A percentile compares a stretch with the other conserved stretches of the same genome.
These are phyloP conservation scores for Okapia johnstoni DNA, from an alignment of 2,113 vertebrate genomes.

Conservation along the genomic window DNA sequence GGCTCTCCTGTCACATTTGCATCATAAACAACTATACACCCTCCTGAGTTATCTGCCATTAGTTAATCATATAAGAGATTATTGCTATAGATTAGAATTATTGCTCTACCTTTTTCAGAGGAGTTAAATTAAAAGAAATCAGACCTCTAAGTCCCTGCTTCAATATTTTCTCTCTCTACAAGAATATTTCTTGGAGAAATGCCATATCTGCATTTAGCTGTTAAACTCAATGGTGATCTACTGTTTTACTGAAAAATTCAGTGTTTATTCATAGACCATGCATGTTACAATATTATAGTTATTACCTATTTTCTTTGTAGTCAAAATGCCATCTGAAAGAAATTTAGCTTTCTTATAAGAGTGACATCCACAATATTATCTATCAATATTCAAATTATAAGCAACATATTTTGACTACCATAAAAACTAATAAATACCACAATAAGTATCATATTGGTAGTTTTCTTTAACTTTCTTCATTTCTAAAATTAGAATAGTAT, in stretches of 20 bases:
- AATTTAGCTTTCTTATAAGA: slow-evolving; percentile 61
- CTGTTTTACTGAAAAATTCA: slow-evolving; percentile 53
- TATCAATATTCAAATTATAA: slow-evolving; percentile 72
- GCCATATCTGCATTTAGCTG: slow-evolving; percentile 43
- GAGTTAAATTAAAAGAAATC: slow-evolving; percentile 66
- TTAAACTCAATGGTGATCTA: slow-evolving; percentile 64
- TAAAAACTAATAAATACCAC: neutral
- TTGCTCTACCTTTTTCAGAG: neutral
- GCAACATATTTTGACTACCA: slow-evolving; percentile 67
- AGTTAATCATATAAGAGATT: slow-evolving; percentile 48
- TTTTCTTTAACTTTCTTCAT: slow-evolving; percentile 70
- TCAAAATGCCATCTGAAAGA: slow-evolving; percentile 70
- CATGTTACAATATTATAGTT: slow-evolving; percentile 68
- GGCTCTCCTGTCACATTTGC: neutral
- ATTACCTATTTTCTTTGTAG: slow-evolving; percentile 71
- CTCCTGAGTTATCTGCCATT: slow-evolving; percentile 21
- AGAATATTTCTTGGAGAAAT: slow-evolving; percentile 65
- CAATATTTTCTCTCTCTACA: slow-evolving; percentile 50
- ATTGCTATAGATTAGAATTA: slow-evolving; percentile 58
- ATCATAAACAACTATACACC: slow-evolving; percentile 14
- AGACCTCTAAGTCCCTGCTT: slow-evolving; percentile 27
- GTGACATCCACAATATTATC: slow-evolving; percentile 64
- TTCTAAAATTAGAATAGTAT: slow-evolving; percentile 52
- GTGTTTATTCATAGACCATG: slow-evolving; percentile 71
- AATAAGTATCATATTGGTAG: slow-evolving; percentile 69